Percentiles rank a stretch among this genome's conserved stretches.
These are phyloP conservation scores for Tetramorium alpestre DNA, from an alignment of 1,140 invertebrate species.

Conservation along the genomic window DNA sequence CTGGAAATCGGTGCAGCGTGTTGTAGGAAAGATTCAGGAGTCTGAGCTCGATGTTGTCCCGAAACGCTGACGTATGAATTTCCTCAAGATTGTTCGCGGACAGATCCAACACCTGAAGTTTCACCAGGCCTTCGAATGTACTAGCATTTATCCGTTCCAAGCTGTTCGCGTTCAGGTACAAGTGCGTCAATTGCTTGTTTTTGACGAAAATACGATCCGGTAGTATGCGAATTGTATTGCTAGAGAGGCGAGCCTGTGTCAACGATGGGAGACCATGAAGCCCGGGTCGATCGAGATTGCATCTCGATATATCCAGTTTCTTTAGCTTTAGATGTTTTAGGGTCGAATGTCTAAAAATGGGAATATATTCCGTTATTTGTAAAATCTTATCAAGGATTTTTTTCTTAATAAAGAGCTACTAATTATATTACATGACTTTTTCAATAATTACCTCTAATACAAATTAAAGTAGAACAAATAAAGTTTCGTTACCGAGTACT, in stretches of 20 bases:
- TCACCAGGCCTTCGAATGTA: constrained; percentile 75
- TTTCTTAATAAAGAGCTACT: not conserved
- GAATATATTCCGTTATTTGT: not conserved
- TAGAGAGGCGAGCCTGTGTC: constrained; percentile 86
- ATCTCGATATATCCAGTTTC: constrained; percentile 88
- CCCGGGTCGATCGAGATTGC: constrained; percentile 88
- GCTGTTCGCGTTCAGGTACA: constrained; percentile 88
- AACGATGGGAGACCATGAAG: constrained; percentile 88
- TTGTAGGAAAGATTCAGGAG: constrained; percentile 89
- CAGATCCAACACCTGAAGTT: constrained; percentile 88
- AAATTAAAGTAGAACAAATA: constrained; percentile 41
- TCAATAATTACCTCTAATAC: not conserved
- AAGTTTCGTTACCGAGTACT: constrained; percentile 75
- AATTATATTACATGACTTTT: not conserved
- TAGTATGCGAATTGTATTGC: constrained; percentile 87
- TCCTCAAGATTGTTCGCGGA: constrained; percentile 88
- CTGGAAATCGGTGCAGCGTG: constrained; percentile 75
- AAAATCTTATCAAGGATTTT: not conserved
- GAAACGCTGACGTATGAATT: constrained; percentile 87
- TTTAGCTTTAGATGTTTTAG: constrained; percentile 82
- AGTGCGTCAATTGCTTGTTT: constrained; percentile 86
- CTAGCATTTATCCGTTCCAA: constrained; percentile 86
- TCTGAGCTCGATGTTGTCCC: constrained; percentile 86
- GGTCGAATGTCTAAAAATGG: constrained; percentile 84
- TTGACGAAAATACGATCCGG: constrained; percentile 87